These are phyloP conservation scores for Spea bombifrons DNA, from an alignment of 2,113 vertebrate genomes.

Conservation along the genomic window DNA sequence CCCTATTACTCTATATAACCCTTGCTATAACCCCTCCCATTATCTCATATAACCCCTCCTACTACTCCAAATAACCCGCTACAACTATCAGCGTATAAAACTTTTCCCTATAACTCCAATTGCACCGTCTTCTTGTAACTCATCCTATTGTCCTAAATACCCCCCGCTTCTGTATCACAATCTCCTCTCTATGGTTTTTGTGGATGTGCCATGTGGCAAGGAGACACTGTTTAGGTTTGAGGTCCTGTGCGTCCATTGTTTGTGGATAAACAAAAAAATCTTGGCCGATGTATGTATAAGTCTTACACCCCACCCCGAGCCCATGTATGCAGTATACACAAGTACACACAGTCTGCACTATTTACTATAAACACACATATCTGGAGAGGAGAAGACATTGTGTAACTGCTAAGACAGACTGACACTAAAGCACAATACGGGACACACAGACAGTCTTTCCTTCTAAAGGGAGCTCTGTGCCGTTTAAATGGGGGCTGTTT, in stretches of 20 bases:
- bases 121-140: background rate
- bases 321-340: constrained; percentile 45
- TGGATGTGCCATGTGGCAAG: background rate
- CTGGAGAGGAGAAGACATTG: background rate
- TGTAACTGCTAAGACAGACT: background rate
- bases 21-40: background rate
- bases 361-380: constrained; percentile 47
- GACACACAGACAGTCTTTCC: background rate
- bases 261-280: constrained; percentile 30
- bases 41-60: background rate
- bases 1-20: too few relatives aligned
- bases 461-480: background rate
- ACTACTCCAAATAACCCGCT: background rate
- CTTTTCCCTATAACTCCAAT: background rate
- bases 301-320: constrained; percentile 6
- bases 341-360: constrained; percentile 13
- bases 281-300: background rate
- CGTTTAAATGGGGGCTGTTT: background rate
- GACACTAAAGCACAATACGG: background rate
- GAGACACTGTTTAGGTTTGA: background rate
- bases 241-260: constrained; percentile 9
- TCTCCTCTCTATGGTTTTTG: background rate
- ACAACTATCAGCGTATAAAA: too few relatives aligned
- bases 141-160: background rate
- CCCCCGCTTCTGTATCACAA: background rate